Evolutionary conservation across 2,888 invertebrate genomes (phyloP), one percentile per base, ranked within the genome.

Genomic region (Aphrophora alni): DNA sequence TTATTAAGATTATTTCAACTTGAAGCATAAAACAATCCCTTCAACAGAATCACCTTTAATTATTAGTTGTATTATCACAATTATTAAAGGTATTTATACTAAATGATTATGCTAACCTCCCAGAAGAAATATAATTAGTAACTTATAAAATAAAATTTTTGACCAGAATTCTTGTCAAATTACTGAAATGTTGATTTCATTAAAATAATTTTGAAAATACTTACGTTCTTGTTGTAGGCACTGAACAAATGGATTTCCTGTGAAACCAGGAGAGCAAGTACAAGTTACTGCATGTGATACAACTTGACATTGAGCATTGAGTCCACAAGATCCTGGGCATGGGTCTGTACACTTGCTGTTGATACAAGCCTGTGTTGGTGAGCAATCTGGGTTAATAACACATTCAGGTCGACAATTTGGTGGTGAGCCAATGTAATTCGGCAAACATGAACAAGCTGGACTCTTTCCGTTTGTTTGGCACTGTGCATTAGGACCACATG

Each of bases 331-430:
- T 59, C 94, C 95, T 69, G 94, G 94, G 85, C 96, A 96, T 10
- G 95, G 95, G 89, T 96, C 94, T 83, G 91, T 90, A 87, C 96
- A 96, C 89, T 93, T 94, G 84, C 94, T 93, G 87, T 94, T 94
- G 78, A 95, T 91, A 87, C 96, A 96, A 27, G 95, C 94, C 87
- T 93, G 92, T 84, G 92, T 93, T 51, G 93, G 92, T 33, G 93
- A 92, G 87, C 95, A 95, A 87, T 95, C 95, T 21, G 95, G 93
- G 87, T 95, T 95, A 77, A 95, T 94, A 8, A 94, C 91, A 88
- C 95, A 95, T 88, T 95, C 95, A 25, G 95, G 95, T 85, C 95
- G 91, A 86, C 96, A 96, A 94, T n/a, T n/a, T n/a, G n/a, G n/a
- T n/a, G n/a, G n/a, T n/a, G n/a, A n/a, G n/a, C n/a, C n/a, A n/a